phyloP scores from a whole-genome alignment of 1,140 invertebrate genomes.

The Mycetomoellerius zeteki region DNA sequence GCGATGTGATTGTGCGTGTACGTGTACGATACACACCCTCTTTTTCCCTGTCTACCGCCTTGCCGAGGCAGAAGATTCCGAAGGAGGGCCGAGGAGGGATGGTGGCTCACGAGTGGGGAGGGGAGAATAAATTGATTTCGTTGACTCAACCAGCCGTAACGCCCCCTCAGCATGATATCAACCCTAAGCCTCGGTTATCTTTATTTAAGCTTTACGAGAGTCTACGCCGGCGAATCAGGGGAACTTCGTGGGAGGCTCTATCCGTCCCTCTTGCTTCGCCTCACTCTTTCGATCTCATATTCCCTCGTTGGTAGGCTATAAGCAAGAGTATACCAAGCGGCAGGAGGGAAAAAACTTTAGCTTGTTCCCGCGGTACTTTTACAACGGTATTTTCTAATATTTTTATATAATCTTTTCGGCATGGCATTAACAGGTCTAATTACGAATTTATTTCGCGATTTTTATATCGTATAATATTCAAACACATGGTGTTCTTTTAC shows the following conservation, averaged over 20 bases:
- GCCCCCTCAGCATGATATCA: slow-evolving; percentile 86
- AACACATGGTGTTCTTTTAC: neutral
- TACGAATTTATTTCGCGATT: neutral
- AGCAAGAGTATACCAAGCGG: slow-evolving; percentile 45
- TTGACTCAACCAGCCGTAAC: slow-evolving; percentile 86
- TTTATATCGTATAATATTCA: neutral
- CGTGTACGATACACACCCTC: slow-evolving; percentile 56
- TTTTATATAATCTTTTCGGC: slow-evolving; percentile 4
- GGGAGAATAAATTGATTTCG: slow-evolving; percentile 87
- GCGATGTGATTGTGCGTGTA: slow-evolving; percentile 16
- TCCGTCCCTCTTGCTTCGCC: slow-evolving; percentile 39
- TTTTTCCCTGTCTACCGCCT: slow-evolving; percentile 70
- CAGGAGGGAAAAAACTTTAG: slow-evolving; percentile 53
- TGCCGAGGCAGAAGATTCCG: slow-evolving; percentile 49
- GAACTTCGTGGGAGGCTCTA: slow-evolving; percentile 68
- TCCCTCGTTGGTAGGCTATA: slow-evolving; percentile 65
- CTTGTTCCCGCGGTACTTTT: slow-evolving; percentile 29
- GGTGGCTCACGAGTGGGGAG: slow-evolving; percentile 68
- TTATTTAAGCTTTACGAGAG: slow-evolving; percentile 87
- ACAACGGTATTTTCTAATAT: slow-evolving; percentile 1
- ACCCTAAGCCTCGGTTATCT: slow-evolving; percentile 86
- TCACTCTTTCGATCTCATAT: slow-evolving; percentile 48
- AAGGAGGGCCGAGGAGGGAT: slow-evolving; percentile 65
- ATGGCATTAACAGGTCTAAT: neutral
- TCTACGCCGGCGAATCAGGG: slow-evolving; percentile 80